Percentiles rank a stretch among this genome's conserved stretches.
Conservation (phyloP, 2,888 invertebrate genomes). For the Frankliniella fusca region DNA sequence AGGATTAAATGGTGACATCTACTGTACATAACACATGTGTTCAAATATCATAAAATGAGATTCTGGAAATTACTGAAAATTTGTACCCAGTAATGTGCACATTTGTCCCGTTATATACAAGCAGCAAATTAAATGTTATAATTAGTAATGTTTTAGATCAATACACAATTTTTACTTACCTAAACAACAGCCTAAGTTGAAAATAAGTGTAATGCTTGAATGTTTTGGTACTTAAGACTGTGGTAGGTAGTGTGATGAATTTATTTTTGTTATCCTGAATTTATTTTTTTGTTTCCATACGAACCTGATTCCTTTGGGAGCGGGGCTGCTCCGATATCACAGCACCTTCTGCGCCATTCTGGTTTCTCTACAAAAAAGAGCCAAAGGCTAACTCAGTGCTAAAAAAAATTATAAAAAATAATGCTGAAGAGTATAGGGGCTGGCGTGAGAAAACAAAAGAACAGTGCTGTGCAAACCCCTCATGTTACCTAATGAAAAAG, state of each 20-base stretch:
- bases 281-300: conserved; percentile 6
- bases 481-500: background rate
- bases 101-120: background rate
- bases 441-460: conserved; percentile 16
- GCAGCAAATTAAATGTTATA: background rate
- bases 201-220: background rate
- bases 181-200: background rate
- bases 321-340: conserved; percentile 47
- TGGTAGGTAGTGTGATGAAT: background rate
- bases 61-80: too few species aligned
- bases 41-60: background rate
- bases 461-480: conserved; percentile 19
- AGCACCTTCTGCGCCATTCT: conserved; percentile 42
- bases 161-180: background rate
- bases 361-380: conserved; percentile 39
- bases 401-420: conserved; percentile 30
- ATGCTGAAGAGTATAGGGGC: conserved; percentile 25
- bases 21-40: background rate
- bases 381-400: conserved; percentile 36
- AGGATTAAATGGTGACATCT: background rate
- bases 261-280: background rate
- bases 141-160: background rate
- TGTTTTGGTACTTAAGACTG: too few species aligned
- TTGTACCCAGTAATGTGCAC: too few species aligned
- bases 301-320: conserved; percentile 35